Evolutionary conservation across 1,140 invertebrate genomes (phyloP), one percentile per base, ranked within the genome.

Genomic region (Neodiprion virginianus): DNA sequence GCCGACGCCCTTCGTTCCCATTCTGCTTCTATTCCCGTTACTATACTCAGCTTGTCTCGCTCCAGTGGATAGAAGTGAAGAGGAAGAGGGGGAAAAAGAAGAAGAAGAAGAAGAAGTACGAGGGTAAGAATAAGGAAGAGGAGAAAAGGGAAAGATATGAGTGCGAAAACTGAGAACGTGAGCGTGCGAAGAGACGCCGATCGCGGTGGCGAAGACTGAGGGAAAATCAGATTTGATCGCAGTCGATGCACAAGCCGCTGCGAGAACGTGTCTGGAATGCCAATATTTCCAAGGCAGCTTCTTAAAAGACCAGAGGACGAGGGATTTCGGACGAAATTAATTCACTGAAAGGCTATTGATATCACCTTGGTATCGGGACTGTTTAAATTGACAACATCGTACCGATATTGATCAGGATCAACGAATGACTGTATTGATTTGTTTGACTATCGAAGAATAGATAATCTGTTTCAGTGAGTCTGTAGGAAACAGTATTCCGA

Each of bases 131-230:
- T 40, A 40, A 40, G 28, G 28, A 14, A 11, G 53, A 61, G n/a
- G 4, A 61, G n/a, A 14, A 8, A 61, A 61, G n/a, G 53, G n/a
- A 61, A 61, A 61, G 17, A 40, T 40, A 40, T 40, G 28, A 40
- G 28, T 40, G 28, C 28, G 53, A 61, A 61, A 61, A 61, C 3
- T 12, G 53, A 61, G 14, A 40, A 48, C 67, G 68, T 47, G 69
- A 21, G 69, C 71, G 75, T 75, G 75, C 47, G 71, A 77, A 72
- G 47, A 75, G 76, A 76, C 70, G 71, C 70, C 66, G 74, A 66
- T 69, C 72, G 71, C 48, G 10, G 67, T 71, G 14, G 61, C 14
- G 61, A 69, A 23, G 5, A 47, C 47, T 9, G 21, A 50, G 70
- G 70, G 70, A 48, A 71, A 71, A 71, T 40, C 23, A 71, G 48